Evolutionary conservation across 2,888 invertebrate genomes (phyloP).

Genomic region (Embidobia sp.): DNA sequence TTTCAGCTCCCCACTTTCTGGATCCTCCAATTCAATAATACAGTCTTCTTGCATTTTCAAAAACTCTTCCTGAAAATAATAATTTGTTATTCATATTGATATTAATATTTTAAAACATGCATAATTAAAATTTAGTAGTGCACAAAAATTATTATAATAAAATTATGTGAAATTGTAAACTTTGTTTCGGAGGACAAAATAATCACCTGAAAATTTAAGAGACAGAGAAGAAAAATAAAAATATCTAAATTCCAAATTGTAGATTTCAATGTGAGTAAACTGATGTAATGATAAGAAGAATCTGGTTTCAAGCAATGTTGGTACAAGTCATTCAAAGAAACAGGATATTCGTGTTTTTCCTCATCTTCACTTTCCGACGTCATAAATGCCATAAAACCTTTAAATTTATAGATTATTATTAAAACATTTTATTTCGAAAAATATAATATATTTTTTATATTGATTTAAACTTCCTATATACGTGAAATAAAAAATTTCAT

Average conservation of each 20-base stretch:
- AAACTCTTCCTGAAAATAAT: conserved; percentile 70
- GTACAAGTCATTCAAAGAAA: conserved; percentile 73
- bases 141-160: neutral
- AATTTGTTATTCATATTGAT: too few relatives aligned
- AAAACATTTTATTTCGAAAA: too few relatives aligned
- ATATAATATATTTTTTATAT: too few relatives aligned
- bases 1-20: conserved; percentile 65
- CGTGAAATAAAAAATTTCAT: too few relatives aligned
- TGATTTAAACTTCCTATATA: too few relatives aligned
- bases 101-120: neutral
- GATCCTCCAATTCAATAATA: conserved; percentile 64
- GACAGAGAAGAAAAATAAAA: conserved; percentile 71
- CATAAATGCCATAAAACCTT: conserved; percentile 77
- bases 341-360: conserved; percentile 72
- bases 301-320: conserved; percentile 71
- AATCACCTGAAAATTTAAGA: conserved; percentile 75
- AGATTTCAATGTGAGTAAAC: conserved; percentile 73
- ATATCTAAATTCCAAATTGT: conserved; percentile 78
- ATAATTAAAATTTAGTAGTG: too few relatives aligned
- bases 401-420: too few relatives aligned
- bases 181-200: too few relatives aligned
- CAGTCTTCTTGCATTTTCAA: conserved; percentile 72
- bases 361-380: conserved; percentile 65
- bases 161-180: too few relatives aligned
- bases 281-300: conserved; percentile 75